Evolutionary conservation across 2,113 vertebrate species (phyloP).

Genomic region (Guaruba guarouba): DNA sequence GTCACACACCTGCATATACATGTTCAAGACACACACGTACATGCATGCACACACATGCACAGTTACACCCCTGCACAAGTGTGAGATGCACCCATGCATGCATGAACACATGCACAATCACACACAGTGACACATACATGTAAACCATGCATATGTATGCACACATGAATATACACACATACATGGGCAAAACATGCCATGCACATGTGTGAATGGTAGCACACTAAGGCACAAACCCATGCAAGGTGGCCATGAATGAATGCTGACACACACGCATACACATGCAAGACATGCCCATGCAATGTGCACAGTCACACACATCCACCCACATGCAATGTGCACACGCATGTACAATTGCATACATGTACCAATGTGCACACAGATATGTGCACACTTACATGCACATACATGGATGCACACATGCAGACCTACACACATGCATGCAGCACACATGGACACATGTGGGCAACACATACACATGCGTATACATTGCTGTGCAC

Average conservation of each 20-base stretch:
- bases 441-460: too few species aligned
- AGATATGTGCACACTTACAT: neutral
- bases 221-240: neutral
- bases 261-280: neutral
- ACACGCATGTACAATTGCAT: neutral
- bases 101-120: neutral
- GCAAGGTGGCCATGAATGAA: neutral
- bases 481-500: neutral
- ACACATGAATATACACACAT: neutral
- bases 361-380: too few species aligned
- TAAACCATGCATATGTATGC: neutral
- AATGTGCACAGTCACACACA: neutral
- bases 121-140: neutral
- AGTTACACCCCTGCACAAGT: neutral
- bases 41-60: fast-evolving
- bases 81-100: neutral
- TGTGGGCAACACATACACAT: neutral
- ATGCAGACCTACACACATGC: neutral
- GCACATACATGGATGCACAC: neutral
- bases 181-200: neutral
- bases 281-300: neutral
- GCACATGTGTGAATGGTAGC: neutral
- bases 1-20: neutral
- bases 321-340: neutral
- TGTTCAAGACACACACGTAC: neutral